These are phyloP conservation scores for Falco naumanni DNA, from an alignment of 2,797 vertebrate species.

Conservation along the genomic window DNA sequence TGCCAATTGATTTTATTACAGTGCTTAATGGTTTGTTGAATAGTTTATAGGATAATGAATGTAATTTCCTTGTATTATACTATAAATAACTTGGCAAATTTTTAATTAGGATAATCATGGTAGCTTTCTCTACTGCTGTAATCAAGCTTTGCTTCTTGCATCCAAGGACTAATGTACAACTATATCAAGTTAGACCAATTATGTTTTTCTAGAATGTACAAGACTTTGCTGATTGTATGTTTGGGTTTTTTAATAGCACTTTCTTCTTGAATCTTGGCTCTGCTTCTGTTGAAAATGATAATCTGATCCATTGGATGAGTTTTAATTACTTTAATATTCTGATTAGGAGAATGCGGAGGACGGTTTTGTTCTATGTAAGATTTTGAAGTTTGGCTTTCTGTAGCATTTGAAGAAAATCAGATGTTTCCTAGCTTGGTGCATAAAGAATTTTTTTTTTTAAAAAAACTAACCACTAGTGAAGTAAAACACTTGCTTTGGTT, in stretches of 20 bases:
- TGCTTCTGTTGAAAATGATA: not conserved
- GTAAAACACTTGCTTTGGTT: not conserved
- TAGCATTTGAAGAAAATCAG: not conserved
- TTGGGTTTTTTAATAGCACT: not conserved
- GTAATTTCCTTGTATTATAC: conserved; percentile 71
- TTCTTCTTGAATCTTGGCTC: not conserved
- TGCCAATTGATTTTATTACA: conserved; percentile 76
- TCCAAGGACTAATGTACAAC: conserved; percentile 39
- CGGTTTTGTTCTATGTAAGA: not conserved
- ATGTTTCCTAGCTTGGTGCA: not conserved
- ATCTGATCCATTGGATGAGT: not conserved
- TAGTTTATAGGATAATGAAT: conserved; percentile 77
- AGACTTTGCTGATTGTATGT: conserved; percentile 4
- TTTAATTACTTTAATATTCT: conserved; percentile 18
- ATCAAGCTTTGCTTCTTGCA: conserved; percentile 51
- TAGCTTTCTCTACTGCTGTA: conserved; percentile 55
- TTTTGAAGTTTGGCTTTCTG: not conserved
- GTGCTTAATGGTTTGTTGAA: conserved; percentile 76
- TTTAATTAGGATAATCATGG: conserved; percentile 75
- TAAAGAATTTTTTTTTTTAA: not conserved
- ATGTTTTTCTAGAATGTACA: conserved; percentile 45
- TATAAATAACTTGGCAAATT: conserved; percentile 76
- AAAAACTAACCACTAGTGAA: not conserved
- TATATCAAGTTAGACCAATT: conserved; percentile 45
- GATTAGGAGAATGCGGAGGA: not conserved